phyloP scores from a whole-genome alignment of 2,888 invertebrate species.

The Hirtodrosophila cameraria region DNA sequence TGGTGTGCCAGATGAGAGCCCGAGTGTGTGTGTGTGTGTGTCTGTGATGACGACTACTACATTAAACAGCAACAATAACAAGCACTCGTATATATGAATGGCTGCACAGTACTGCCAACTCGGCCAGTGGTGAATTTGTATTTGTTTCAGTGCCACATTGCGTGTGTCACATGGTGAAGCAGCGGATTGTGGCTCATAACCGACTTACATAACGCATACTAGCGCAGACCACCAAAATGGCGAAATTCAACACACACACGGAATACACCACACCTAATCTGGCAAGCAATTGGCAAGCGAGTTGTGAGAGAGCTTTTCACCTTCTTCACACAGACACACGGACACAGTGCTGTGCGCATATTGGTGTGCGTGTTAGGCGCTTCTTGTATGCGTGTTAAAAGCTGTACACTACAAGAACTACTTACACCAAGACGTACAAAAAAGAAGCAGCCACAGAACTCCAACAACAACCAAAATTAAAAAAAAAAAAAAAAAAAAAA shows the following conservation, averaged over 20 bases:
- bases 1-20: constrained; percentile 47
- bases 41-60: constrained; percentile 9
- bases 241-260: constrained; percentile 32
- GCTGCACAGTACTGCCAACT: constrained; percentile 45
- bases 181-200: constrained; percentile 51
- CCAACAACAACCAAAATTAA: constrained; percentile 2
- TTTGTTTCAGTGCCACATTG: constrained; percentile 11
- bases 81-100: constrained; percentile 26
- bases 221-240: constrained; percentile 39
- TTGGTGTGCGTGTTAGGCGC: constrained; percentile 65
- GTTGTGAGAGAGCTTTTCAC: constrained; percentile 49
- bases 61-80: constrained; percentile 1
- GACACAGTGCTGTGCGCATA: constrained; percentile 1
- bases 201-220: constrained; percentile 72
- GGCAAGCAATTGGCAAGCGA: constrained; percentile 3
- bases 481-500: constrained; percentile 1
- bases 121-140: constrained; percentile 37
- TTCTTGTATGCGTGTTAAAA: constrained; percentile 72
- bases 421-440: constrained; percentile 21
- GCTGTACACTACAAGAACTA: constrained; percentile 59
- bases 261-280: constrained; percentile 15
- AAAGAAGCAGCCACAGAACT: constrained; percentile 11
- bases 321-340: constrained; percentile 13
- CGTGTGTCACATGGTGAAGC: constrained; percentile 27
- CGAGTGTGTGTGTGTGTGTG: constrained; percentile 4